These are phyloP conservation scores for Brachionus rubens DNA, from an alignment of 1,140 invertebrate species.

Conservation along the genomic window DNA sequence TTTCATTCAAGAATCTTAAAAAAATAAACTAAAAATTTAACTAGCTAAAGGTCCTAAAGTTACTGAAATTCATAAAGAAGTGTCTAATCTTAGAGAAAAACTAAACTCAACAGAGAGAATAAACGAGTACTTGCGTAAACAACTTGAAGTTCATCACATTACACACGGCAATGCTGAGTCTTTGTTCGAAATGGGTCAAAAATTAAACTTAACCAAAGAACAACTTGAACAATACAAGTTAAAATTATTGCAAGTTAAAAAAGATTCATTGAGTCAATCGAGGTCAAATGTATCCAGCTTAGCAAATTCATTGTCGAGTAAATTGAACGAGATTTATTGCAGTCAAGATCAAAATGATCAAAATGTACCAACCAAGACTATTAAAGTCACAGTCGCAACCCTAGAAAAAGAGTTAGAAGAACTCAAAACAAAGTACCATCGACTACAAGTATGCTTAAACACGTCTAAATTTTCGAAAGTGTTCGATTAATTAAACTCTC, in stretches of 20 bases:
- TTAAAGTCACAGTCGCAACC: neutral
- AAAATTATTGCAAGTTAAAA: neutral
- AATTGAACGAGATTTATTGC: slow-evolving; percentile 8
- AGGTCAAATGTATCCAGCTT: neutral
- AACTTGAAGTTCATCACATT: slow-evolving; percentile 12
- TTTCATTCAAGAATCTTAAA: no score
- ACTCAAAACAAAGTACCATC: neutral
- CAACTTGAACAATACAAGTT: slow-evolving; percentile 17
- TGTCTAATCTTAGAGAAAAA: slow-evolving; percentile 17
- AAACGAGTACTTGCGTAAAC: slow-evolving; percentile 26
- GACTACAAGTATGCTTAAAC: neutral
- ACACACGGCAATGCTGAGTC: slow-evolving; percentile 6
- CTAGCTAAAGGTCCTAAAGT: slow-evolving; percentile 27
- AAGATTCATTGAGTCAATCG: neutral
- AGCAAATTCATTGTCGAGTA: neutral
- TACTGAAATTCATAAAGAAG: slow-evolving; percentile 24
- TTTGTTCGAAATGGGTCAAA: slow-evolving; percentile 31
- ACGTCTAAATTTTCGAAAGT: neutral
- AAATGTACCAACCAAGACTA: neutral
- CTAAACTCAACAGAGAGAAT: neutral
- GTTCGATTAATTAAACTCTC: no score
- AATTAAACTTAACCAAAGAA: slow-evolving; percentile 31
- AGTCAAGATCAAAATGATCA: neutral
- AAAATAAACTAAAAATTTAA: no score
- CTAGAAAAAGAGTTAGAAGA: slow-evolving; percentile 15